Conservation (phyloP, 2,113 vertebrate genomes). For the Phalacrocorax aristotelis region DNA sequence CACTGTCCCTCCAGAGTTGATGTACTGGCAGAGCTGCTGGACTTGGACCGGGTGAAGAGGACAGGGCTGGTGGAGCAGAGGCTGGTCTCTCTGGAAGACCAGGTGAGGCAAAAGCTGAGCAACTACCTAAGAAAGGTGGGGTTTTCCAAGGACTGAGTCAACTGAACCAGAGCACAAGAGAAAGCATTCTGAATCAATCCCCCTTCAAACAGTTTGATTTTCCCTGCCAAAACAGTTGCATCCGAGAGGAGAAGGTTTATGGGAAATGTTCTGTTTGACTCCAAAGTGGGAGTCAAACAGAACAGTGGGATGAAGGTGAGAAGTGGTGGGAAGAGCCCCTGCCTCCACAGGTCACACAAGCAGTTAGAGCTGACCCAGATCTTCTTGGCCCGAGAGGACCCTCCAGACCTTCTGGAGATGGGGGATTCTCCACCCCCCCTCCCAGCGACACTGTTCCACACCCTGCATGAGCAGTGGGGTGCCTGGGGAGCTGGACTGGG, state of each 20-base stretch:
- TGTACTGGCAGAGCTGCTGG: slow-evolving; percentile 76
- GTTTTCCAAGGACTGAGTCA: background rate
- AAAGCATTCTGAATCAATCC: background rate
- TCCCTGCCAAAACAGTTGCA: background rate
- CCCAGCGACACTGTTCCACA: background rate
- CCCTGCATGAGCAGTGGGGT: accelerated
- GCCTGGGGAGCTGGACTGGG: background rate
- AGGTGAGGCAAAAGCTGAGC: slow-evolving; percentile 75
- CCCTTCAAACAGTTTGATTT: background rate
- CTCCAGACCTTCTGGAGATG: background rate
- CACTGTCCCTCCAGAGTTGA: slow-evolving; percentile 76
- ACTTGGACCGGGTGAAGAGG: slow-evolving; percentile 74
- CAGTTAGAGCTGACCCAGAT: background rate
- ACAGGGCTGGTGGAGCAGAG: slow-evolving; percentile 73
- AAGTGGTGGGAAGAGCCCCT: background rate
- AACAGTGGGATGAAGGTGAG: background rate
- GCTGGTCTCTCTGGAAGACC: slow-evolving; percentile 83
- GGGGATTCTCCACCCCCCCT: background rate
- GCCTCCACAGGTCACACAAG: background rate
- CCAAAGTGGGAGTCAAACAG: background rate
- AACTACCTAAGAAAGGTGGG: background rate
- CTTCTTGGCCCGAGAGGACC: background rate
- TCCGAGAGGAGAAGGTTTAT: background rate
- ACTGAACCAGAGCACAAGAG: background rate
- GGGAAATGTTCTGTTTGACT: background rate